A percentile compares a stretch with the other conserved stretches of the same genome.
phyloP scores from a whole-genome alignment of 1,140 invertebrate genomes.

The Drosophila melanogaster region DNA sequence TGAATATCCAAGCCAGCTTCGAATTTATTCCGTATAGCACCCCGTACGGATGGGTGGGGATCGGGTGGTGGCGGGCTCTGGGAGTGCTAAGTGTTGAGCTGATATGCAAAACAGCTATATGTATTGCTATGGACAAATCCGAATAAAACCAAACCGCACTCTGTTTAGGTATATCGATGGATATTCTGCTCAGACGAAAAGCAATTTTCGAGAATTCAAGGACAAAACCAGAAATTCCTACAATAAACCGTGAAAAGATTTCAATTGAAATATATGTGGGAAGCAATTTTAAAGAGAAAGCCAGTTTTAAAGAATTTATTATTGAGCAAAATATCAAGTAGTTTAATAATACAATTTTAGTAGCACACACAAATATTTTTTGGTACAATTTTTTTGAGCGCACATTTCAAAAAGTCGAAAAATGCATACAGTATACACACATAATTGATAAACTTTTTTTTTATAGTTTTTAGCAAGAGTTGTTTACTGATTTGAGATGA shows the following conservation, averaged over 20 bases:
- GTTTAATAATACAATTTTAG: not conserved
- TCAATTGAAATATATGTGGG: not conserved
- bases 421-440: no score
- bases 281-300: not conserved
- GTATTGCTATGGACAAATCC: conserved; percentile 36
- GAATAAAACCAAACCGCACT: conserved; percentile 20
- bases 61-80: not conserved
- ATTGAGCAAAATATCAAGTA: not conserved
- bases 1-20: conserved; percentile 64
- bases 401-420: no score
- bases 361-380: no score
- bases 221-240: not conserved
- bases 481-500: not conserved
- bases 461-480: no score
- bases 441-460: no score
- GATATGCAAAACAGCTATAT: conserved; percentile 71
- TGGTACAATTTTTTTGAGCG: no score
- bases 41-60: not conserved
- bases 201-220: conserved; percentile 1
- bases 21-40: conserved; percentile 30
- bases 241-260: not conserved
- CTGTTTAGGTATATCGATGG: conserved; percentile 4
- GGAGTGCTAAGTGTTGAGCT: conserved; percentile 50
- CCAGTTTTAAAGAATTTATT: no score
- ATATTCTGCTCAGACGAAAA: not conserved